Evolutionary conservation across 2,113 vertebrate species (phyloP), one percentile per base, ranked within the genome.

Genomic region (Rhabdomys dilectus): DNA sequence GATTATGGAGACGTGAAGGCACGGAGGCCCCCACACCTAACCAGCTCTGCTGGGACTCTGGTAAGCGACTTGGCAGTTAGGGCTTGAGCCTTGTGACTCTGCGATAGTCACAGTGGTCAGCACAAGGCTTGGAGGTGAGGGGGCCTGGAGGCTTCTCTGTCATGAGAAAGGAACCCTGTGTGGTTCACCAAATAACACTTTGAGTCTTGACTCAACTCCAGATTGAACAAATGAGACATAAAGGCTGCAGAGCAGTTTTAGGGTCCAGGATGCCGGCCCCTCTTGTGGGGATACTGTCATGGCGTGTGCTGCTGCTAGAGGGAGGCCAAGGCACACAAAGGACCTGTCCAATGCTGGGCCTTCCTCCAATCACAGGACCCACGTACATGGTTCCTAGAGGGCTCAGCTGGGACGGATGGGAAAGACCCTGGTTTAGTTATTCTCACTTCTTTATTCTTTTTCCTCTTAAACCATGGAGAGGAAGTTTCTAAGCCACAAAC

Each of bases 1-100:
- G 98, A 99, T 94, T 97, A 97, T 89, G 95, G 98, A 36, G 98
- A 99, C 51, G 91, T 95, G 84, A 99, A 97, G 95, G 94, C 95
- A 1, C 98, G 97, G 95, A 98, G 98, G 62, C 95, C 90, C 22
- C 51, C 96, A 26, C 92, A 66, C 22, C 86, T 95, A 72, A 98
- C 98, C 89, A 96, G 85, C 42, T 85, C 97, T 12, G 86, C 89
- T 10, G 73, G 95, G 9, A 87, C 17, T 81, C 94, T 93, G 98
- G 98, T 99, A 98, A 72, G 98, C 96, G 60, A 89, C 56, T 72
- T 0, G n/a, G 4, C 10, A 53, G 89, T 36, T 29, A 0, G 11
- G 72, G 22, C 64, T 84, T 53, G 66, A 78, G 62, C 66, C 77
- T 11, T 53, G 10, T 84, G 88, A 64, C 85, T 73, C n/a, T 58